phyloP scores from a whole-genome alignment of 2,797 vertebrate genomes.

The Erpetoichthys calabaricus region DNA sequence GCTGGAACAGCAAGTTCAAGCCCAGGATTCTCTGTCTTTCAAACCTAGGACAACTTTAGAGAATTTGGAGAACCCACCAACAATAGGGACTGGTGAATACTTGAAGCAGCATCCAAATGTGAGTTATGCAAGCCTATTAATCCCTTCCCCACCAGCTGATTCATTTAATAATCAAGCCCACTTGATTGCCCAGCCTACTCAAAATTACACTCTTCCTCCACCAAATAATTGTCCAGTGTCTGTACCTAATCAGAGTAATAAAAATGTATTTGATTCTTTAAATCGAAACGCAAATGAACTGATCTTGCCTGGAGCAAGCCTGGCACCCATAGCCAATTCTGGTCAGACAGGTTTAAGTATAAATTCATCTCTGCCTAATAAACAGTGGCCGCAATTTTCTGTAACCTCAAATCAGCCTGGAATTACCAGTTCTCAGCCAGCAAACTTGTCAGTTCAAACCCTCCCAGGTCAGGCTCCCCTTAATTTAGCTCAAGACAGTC shows the following conservation, averaged over 20 bases:
- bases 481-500: slow-evolving; percentile 53
- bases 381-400: slow-evolving; percentile 38
- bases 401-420: slow-evolving; percentile 35
- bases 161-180: slow-evolving; percentile 66
- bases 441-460: slow-evolving; percentile 23
- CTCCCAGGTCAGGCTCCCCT: slow-evolving; percentile 38
- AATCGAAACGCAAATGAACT: slow-evolving; percentile 29
- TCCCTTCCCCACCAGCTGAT: slow-evolving; percentile 61
- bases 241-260: slow-evolving; percentile 38
- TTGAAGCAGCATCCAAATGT: slow-evolving; percentile 63
- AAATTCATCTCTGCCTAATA: slow-evolving; percentile 32
- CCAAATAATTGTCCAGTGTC: slow-evolving; percentile 41
- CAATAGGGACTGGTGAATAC: slow-evolving; percentile 61
- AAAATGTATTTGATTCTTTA: slow-evolving; percentile 41
- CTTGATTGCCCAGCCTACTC: slow-evolving; percentile 77
- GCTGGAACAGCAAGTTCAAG: slow-evolving; percentile 29
- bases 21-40: slow-evolving; percentile 31
- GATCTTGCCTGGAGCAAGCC: slow-evolving; percentile 20
- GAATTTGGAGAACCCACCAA: slow-evolving; percentile 91
- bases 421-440: slow-evolving; percentile 28
- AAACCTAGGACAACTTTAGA: slow-evolving; percentile 50
- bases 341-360: slow-evolving; percentile 27
- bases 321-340: slow-evolving; percentile 32
- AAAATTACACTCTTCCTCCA: slow-evolving; percentile 62
- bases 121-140: slow-evolving; percentile 76